phyloP scores from a whole-genome alignment of 2,797 vertebrate genomes.

The Sitta carolinensis region DNA sequence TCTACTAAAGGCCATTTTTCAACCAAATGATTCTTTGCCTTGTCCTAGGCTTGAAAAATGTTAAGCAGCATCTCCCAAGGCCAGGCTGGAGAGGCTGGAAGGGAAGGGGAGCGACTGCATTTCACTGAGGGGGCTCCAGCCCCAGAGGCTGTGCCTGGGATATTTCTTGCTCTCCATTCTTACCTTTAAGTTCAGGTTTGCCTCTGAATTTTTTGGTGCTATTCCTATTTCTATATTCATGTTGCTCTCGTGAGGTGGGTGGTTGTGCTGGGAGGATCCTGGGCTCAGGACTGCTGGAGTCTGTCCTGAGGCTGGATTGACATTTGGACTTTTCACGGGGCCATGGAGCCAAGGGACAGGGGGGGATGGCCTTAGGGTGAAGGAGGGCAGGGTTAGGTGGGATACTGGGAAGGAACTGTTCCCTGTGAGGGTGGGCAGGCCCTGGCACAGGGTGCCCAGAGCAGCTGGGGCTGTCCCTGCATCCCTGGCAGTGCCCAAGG shows the following conservation, averaged over 20 bases:
- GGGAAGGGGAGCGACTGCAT: background rate
- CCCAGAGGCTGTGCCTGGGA: background rate
- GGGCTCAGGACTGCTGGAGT: background rate
- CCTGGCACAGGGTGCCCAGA: background rate
- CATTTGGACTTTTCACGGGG: background rate
- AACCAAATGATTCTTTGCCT: constrained; percentile 26
- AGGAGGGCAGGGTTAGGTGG: background rate
- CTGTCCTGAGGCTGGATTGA: background rate
- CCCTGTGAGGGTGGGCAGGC: rapidly evolving
- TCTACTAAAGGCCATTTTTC: constrained; percentile 31
- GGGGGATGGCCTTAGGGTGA: background rate
- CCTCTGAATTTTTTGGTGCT: background rate
- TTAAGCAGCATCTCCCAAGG: constrained; percentile 3
- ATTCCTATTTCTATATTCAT: background rate
- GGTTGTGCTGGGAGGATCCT: background rate
- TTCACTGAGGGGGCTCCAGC: background rate
- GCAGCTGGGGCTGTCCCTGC: background rate
- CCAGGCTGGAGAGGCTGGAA: background rate
- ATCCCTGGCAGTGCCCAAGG: background rate
- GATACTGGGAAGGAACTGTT: rapidly evolving
- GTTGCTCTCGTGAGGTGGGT: background rate
- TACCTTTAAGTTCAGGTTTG: background rate
- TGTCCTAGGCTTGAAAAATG: constrained; percentile 30
- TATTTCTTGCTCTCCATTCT: background rate
- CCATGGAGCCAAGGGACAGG: background rate